These are phyloP conservation scores for Pycnonotus jocosus DNA, from an alignment of 2,113 vertebrate species.

Conservation along the genomic window DNA sequence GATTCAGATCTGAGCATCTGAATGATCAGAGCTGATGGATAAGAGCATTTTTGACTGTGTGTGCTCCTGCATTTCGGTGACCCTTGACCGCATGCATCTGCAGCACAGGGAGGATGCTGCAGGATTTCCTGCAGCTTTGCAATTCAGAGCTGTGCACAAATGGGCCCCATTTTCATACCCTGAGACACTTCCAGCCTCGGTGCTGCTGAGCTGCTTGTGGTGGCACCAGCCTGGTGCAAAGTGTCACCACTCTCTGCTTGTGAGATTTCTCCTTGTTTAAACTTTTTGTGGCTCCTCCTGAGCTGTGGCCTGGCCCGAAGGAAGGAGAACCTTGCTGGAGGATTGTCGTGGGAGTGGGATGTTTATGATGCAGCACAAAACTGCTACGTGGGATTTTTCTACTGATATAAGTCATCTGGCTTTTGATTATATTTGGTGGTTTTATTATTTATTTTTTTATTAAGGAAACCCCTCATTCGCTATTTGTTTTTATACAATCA, in stretches of 20 bases:
- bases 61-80: background rate
- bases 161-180: background rate
- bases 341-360: background rate
- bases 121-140: background rate
- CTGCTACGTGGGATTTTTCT: background rate
- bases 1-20: background rate
- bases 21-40: background rate
- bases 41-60: background rate
- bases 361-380: background rate
- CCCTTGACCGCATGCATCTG: background rate
- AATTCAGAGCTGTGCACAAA: background rate
- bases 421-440: background rate
- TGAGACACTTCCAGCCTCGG: background rate
- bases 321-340: accelerated
- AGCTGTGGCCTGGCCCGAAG: background rate
- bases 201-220: background rate
- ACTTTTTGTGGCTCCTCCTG: background rate
- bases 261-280: accelerated
- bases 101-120: background rate
- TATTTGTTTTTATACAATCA: background rate
- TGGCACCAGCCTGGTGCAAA: background rate
- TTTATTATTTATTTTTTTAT: background rate
- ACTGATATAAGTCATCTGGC: background rate
- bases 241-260: background rate
- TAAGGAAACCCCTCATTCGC: accelerated